Evolutionary conservation across 2,888 invertebrate genomes (phyloP).

Genomic region (Catocala nupta): DNA sequence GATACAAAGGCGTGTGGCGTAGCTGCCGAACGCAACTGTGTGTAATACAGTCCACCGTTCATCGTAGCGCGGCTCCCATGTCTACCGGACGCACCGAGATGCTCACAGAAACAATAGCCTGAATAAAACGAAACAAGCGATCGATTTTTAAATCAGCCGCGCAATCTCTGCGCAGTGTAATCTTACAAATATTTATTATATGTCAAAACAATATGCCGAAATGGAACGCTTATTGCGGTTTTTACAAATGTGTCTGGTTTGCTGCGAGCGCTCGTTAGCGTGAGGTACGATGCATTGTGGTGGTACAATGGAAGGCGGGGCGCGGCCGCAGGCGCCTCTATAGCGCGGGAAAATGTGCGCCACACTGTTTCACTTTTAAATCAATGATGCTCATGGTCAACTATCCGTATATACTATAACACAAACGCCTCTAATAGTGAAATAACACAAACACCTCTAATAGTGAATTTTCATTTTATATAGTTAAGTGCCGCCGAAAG

Average conservation of each 20-base stretch:
- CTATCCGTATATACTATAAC: conserved; percentile 47
- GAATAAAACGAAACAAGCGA: conserved; percentile 69
- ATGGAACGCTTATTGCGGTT: conserved; percentile 85
- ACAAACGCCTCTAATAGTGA: not conserved
- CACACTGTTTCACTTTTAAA: conserved; percentile 71
- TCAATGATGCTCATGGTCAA: conserved; percentile 71
- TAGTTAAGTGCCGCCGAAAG: no score
- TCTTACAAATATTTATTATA: conserved; percentile 87
- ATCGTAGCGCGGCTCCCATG: conserved; percentile 51
- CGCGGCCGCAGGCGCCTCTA: conserved; percentile 72
- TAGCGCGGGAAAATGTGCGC: conserved; percentile 65
- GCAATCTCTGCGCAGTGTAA: conserved; percentile 79
- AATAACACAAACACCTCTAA: not conserved
- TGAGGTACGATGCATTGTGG: conserved; percentile 85
- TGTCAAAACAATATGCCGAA: conserved; percentile 88
- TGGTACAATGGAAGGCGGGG: conserved; percentile 81
- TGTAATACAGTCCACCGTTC: conserved; percentile 76
- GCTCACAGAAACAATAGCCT: conserved; percentile 67
- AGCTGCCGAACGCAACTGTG: conserved; percentile 79
- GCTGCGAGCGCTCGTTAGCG: conserved; percentile 86
- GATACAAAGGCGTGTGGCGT: conserved; percentile 61
- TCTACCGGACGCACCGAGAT: conserved; percentile 47
- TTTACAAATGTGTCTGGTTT: conserved; percentile 85
- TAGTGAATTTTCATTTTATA: not conserved
- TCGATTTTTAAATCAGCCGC: conserved; percentile 76